phyloP scores from a whole-genome alignment of 1,140 invertebrate genomes.

The Artemia franciscana region DNA sequence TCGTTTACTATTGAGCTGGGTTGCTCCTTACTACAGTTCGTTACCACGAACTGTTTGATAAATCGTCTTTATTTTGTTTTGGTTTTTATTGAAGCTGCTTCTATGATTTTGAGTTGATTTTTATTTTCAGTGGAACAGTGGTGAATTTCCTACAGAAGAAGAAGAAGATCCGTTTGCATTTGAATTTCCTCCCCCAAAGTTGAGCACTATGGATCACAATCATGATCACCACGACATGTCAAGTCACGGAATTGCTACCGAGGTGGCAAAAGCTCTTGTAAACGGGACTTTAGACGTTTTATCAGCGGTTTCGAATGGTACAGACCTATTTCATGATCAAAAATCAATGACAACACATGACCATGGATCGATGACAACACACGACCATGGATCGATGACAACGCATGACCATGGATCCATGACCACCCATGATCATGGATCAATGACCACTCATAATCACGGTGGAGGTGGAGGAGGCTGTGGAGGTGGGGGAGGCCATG shows the following conservation, averaged over 20 bases:
- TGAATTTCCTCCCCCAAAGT: background rate
- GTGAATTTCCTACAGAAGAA: background rate
- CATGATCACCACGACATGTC: background rate
- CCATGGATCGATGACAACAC: background rate
- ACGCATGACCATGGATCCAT: background rate
- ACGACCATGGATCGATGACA: background rate
- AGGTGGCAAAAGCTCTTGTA: background rate
- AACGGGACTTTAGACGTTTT: background rate
- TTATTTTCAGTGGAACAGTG: background rate
- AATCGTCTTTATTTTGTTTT: too few relatives aligned
- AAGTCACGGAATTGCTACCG: background rate
- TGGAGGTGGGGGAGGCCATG: background rate
- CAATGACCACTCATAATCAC: background rate
- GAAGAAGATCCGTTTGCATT: background rate
- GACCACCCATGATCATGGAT: background rate
- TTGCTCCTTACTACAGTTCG: too few relatives aligned
- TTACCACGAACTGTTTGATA: too few relatives aligned
- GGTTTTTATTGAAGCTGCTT: too few relatives aligned
- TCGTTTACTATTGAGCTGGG: too few relatives aligned
- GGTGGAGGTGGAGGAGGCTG: background rate
- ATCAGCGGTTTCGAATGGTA: background rate
- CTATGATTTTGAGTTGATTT: too few relatives aligned
- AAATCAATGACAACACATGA: background rate
- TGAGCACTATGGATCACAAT: background rate
- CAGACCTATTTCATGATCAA: background rate